A percentile compares a stretch with the other conserved stretches of the same genome.
Evolutionary conservation across 2,888 invertebrate genomes (phyloP).

Genomic region (Chymomyza fuscimana): DNA sequence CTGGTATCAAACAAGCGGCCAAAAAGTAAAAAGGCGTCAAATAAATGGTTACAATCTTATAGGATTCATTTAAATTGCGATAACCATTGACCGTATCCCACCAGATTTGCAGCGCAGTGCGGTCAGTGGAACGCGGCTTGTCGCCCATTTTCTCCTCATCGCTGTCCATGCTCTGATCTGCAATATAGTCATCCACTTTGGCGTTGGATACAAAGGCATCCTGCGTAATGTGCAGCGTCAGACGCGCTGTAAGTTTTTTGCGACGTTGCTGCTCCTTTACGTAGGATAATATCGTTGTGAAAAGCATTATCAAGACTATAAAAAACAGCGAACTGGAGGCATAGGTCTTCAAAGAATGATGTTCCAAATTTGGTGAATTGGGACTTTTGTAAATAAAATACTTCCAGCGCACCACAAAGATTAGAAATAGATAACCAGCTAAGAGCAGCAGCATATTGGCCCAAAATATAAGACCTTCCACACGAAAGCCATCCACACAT

Average conservation of each 20-base stretch:
- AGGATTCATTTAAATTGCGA: neutral
- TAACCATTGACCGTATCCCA: conserved; percentile 40
- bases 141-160: conserved; percentile 24
- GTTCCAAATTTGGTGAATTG: conserved; percentile 1
- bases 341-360: neutral
- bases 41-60: neutral
- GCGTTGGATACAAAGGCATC: too few species aligned
- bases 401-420: neutral
- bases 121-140: neutral
- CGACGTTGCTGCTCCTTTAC: neutral
- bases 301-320: neutral
- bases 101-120: conserved; percentile 32
- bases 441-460: conserved; percentile 31
- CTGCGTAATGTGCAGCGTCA: neutral
- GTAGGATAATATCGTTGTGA: conserved; percentile 29
- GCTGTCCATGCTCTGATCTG: conserved; percentile 22
- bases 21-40: conserved; percentile 39
- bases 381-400: conserved; percentile 6
- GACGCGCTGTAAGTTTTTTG: neutral
- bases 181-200: neutral
- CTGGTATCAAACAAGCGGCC: conserved; percentile 44
- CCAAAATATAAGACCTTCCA: conserved; percentile 35
- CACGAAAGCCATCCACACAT: conserved; percentile 28
- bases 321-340: neutral
- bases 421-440: conserved; percentile 31